A percentile compares a stretch with the other conserved stretches of the same genome.
Evolutionary conservation across 2,113 vertebrate genomes (phyloP).

Genomic region (Prinia subflava): DNA sequence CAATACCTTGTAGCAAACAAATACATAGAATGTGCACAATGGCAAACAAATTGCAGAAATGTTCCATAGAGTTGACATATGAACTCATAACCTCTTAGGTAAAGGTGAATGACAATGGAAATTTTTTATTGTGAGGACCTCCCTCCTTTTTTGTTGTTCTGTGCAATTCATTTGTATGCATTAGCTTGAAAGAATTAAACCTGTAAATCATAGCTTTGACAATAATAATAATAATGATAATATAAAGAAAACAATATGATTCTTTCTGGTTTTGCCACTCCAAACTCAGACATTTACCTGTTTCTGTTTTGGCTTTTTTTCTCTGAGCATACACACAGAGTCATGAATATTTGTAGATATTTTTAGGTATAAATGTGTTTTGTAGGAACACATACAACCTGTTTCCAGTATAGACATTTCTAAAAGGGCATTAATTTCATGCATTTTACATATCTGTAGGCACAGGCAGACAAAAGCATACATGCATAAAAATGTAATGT

Average conservation of each 20-base stretch:
- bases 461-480: background rate
- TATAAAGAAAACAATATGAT: background rate
- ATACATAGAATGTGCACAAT: constrained; percentile 31
- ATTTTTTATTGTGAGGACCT: constrained; percentile 24
- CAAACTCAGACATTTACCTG: background rate
- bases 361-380: background rate
- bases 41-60: constrained; percentile 45
- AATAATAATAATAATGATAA: constrained; percentile 43
- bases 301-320: background rate
- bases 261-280: constrained; percentile 14
- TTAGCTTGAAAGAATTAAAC: constrained; percentile 60
- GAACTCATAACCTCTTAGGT: constrained; percentile 57
- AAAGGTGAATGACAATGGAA: constrained; percentile 56
- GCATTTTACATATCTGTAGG: background rate
- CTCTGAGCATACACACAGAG: background rate
- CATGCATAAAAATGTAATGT: background rate
- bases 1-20: constrained; percentile 31
- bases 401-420: background rate
- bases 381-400: background rate
- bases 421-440: background rate
- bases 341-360: background rate
- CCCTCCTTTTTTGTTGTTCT: background rate
- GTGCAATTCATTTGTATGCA: constrained; percentile 11
- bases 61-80: constrained; percentile 22
- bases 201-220: constrained; percentile 39